Evolutionary conservation across 2,888 invertebrate genomes (phyloP), one percentile per base, ranked within the genome.

Genomic region (Dynastes maya): DNA sequence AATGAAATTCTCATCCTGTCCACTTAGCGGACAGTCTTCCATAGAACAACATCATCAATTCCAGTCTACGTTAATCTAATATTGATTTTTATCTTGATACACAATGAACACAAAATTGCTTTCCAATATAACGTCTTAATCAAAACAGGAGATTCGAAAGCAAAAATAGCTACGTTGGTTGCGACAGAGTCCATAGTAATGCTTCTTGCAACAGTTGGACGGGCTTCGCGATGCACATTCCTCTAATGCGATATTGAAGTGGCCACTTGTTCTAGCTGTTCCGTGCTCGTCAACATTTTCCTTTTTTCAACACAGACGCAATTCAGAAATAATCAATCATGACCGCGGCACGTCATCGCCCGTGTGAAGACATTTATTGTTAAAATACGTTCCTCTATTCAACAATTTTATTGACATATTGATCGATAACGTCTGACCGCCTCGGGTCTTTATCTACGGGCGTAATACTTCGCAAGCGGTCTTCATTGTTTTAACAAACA

Each of bases 191-290:
- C 45, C 45, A 45, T 45, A 45, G 45, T 8, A 45, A 45, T 51
- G 29, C 40, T 40, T 37, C 40, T 13, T 40, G 72, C 72, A 72
- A 72, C 72, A 72, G 72, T 72, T 72, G 40, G 45, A 45, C 45
- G 45, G 9, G 8, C 58, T 9, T 16, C 16, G 53, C 13, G 29
- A 58, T 72, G 29, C 22, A 61, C 40, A 58, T 72, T 72, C 22
- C 72, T 72, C 72, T 72, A 72, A 72, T 58, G 72, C 61, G 72
- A 72, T 72, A 58, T 72, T 72, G 72, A 72, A 72, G 72, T 27
- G 72, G 40, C 72, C 72, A 58, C 72, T 72, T 72, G 72, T 72
- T 72, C 58, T 72, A 45, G 45, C 8, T 40, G 37, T 22, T 22
- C 8, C 72, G 72, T 16, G 37, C 32, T 16, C 55, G 29, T 37